Evolutionary conservation across 2,113 vertebrate species (phyloP).

Genomic region (Mionectes macconnelli): DNA sequence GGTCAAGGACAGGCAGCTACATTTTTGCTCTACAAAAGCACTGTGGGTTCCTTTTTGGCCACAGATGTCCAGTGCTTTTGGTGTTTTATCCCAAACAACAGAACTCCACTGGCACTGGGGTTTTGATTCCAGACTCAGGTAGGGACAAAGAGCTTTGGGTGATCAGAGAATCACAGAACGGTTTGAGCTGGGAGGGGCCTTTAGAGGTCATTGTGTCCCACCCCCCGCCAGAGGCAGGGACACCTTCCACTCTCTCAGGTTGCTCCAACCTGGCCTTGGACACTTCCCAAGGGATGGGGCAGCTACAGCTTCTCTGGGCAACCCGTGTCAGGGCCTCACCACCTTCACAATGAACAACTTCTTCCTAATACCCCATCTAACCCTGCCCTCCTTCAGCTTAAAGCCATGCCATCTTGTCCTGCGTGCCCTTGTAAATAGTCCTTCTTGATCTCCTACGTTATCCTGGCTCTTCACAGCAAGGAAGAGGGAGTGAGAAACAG

Average conservation of each 20-base stretch:
- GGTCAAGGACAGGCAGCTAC: neutral
- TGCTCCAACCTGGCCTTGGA: neutral
- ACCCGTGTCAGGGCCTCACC: fast-evolving
- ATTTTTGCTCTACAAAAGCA: neutral
- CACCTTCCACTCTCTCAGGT: fast-evolving
- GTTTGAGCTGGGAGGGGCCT: neutral
- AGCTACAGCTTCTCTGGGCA: neutral
- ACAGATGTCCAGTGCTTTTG: neutral
- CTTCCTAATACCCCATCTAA: neutral
- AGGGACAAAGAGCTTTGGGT: neutral
- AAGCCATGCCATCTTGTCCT: too few species aligned
- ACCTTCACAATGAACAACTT: too few species aligned
- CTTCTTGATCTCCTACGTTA: neutral
- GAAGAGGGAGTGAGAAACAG: neutral
- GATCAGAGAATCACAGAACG: neutral
- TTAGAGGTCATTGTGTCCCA: neutral
- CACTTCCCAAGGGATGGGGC: neutral
- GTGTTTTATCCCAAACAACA: neutral
- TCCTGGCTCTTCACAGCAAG: fast-evolving
- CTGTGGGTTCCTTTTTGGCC: neutral
- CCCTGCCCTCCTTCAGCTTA: neutral
- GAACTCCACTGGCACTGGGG: fast-evolving
- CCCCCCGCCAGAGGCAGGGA: neutral
- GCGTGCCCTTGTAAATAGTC: neutral
- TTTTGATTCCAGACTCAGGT: neutral